Base-by-base conservation (phyloP, 2,113 vertebrate genomes). In the Phylloscopus trochilus region DNA sequence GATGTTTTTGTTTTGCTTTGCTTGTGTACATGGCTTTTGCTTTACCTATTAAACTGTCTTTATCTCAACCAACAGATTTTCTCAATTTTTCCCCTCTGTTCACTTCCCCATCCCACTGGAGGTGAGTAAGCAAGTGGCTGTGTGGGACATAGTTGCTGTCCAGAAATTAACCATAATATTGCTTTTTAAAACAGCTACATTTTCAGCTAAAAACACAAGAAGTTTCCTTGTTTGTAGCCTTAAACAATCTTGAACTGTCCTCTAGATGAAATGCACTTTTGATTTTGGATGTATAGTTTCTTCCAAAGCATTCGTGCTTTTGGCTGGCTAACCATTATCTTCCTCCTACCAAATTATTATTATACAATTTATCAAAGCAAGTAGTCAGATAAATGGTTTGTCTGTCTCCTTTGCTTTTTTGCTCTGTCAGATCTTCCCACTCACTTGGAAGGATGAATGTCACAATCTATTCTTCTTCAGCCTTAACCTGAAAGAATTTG, bases 271-370 rank as follows among this genome's bases (percentile, higher is more conserved):
- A 88, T 70, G 31, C 41, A 56, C 75, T 90, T 87, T 95, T 90
- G 60, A 70, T 93, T 88, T 85, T 72, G 43, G n/a, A 80, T 55
- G 37, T 55, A 88, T 83, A 91, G 51, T 31, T 83, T 86, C 55
- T 88, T 93, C 64, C 88, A 95, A 90, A 88, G 47, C 79, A 80
- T 83, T 86, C 86, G 14, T 70, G 67, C 22, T 93, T 83, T 85
- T 93, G 60, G 75, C 87, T 94, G 55, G 43, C 12, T 96, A 88
- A 92, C 63, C 44, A 74, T 46, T 77, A 47, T 46, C 46, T 73
- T 93, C 52, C 27, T 86, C 55, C 82, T 86, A 90, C 35, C 52
- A 52, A 91, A 85, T 91, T 77, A 90, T 89, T 95, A 91, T 90
- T 59, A 69, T 11, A 56, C 19, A 52, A 63, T 88, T 69, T 68